Evolutionary conservation across 2,888 invertebrate genomes (phyloP).

Genomic region (Nymphalis c-album): DNA sequence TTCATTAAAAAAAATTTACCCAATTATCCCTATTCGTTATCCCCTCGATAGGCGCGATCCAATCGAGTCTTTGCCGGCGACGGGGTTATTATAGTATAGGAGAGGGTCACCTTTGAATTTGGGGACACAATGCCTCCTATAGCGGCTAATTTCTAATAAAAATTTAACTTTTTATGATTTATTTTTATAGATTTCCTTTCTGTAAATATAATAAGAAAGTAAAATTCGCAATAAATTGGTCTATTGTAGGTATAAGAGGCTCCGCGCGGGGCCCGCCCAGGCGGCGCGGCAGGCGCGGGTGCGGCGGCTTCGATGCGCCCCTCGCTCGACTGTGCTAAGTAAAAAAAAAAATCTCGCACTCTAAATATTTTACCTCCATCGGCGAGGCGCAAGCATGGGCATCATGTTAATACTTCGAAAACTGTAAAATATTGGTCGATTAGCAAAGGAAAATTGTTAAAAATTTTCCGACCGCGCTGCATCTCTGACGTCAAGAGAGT

Average conservation of each 20-base stretch:
- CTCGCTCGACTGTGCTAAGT: constrained; percentile 51
- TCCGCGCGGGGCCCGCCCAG: constrained; percentile 58
- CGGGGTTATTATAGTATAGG: not conserved
- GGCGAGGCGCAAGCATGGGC: constrained; percentile 68
- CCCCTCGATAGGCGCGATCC: constrained; percentile 21
- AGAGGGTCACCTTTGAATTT: constrained; percentile 20
- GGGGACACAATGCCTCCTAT: constrained; percentile 3
- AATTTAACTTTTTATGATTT: constrained; percentile 20
- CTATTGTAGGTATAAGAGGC: not conserved
- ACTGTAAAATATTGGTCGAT: constrained; percentile 43
- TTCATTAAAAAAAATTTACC: constrained; percentile 26
- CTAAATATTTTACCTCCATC: constrained; percentile 51
- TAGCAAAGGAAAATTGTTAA: constrained; percentile 66
- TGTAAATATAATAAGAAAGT: not conserved
- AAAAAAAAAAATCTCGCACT: constrained; percentile 58
- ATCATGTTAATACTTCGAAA: constrained; percentile 49
- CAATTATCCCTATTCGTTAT: constrained; percentile 9
- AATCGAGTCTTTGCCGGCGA: constrained; percentile 8
- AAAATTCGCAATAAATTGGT: not conserved
- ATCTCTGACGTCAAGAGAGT: constrained; percentile 54
- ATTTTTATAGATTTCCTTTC: not conserved
- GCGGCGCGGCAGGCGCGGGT: constrained; percentile 55
- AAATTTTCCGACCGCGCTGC: constrained; percentile 68
- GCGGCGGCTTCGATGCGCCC: constrained; percentile 56
- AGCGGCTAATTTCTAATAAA: constrained; percentile 1